Evolutionary conservation across 2,113 vertebrate species (phyloP).

Genomic region (Mustelus asterias): DNA sequence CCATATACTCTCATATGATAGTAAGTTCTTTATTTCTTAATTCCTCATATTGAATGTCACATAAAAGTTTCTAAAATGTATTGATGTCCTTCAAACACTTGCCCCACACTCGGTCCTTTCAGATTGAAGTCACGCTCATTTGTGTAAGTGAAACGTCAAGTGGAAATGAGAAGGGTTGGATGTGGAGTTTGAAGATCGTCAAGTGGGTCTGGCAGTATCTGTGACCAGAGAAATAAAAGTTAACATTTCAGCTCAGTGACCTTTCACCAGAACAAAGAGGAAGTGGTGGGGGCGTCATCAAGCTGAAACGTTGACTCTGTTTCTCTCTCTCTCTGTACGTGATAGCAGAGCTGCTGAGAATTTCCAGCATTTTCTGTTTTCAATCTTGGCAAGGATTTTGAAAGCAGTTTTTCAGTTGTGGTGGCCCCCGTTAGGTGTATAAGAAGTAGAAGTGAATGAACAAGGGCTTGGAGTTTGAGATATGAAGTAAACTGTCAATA

Average conservation of each 20-base stretch:
- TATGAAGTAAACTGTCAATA: background rate
- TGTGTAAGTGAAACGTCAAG: background rate
- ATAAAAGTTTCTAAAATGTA: background rate
- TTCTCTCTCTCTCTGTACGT: background rate
- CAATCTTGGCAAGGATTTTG: too few relatives aligned
- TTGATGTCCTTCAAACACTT: background rate
- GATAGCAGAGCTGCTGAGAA: background rate
- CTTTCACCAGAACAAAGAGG: background rate
- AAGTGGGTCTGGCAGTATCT: background rate
- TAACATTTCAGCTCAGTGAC: background rate
- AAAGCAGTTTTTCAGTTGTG: background rate
- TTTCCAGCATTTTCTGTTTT: background rate
- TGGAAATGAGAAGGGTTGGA: background rate
- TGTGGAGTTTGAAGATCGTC: background rate
- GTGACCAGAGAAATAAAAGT: background rate
- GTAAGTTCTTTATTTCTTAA: conserved; percentile 57
- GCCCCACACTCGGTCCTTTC: background rate
- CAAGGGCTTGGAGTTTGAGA: background rate
- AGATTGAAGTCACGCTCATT: background rate
- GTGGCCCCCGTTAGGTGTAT: background rate
- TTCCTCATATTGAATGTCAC: background rate
- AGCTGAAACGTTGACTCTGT: background rate
- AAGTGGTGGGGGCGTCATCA: too few relatives aligned
- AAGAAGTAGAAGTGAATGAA: background rate
- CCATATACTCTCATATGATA: conserved; percentile 88